Conservation (phyloP, 2,888 invertebrate genomes). For the Dermolepida albohirtum region DNA sequence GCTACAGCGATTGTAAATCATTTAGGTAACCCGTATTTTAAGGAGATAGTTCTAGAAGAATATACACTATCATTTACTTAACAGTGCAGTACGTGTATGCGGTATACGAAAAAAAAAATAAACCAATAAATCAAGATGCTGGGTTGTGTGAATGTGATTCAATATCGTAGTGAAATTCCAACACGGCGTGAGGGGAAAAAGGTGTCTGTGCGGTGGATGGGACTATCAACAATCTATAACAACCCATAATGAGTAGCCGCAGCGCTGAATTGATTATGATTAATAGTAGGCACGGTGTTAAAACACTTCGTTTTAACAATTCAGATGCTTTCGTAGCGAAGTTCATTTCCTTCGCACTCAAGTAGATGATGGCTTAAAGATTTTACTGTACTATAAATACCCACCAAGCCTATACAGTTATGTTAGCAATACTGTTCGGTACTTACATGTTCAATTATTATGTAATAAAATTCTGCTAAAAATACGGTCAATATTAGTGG, state of each 20-base stretch:
- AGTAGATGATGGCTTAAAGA: slow-evolving; percentile 29
- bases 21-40: slow-evolving; percentile 34
- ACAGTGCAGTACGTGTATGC: slow-evolving; percentile 29
- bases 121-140: slow-evolving; percentile 48
- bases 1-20: slow-evolving; percentile 21
- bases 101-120: slow-evolving; percentile 33
- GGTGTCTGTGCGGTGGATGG: slow-evolving; percentile 48
- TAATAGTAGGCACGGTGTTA: slow-evolving; percentile 59
- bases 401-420: slow-evolving; percentile 17
- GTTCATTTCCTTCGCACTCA: slow-evolving; percentile 38
- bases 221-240: slow-evolving; percentile 64
- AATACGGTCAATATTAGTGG: not conserved
- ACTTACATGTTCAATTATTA: slow-evolving; percentile 8
- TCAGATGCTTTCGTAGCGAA: slow-evolving; percentile 47
- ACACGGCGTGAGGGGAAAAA: slow-evolving; percentile 45
- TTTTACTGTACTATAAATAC: slow-evolving; percentile 33
- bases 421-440: slow-evolving; percentile 13
- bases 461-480: slow-evolving; percentile 8
- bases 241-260: slow-evolving; percentile 65
- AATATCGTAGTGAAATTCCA: slow-evolving; percentile 49
- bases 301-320: slow-evolving; percentile 51
- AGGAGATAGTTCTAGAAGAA: slow-evolving; percentile 20
- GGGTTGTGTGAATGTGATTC: slow-evolving; percentile 49
- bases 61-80: slow-evolving; percentile 37
- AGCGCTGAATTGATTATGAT: slow-evolving; percentile 64